These are phyloP conservation scores for Sanderia malayensis DNA, from an alignment of 30 jellyfish, hydroid and myxozoan genomes.

Conservation along the genomic window DNA sequence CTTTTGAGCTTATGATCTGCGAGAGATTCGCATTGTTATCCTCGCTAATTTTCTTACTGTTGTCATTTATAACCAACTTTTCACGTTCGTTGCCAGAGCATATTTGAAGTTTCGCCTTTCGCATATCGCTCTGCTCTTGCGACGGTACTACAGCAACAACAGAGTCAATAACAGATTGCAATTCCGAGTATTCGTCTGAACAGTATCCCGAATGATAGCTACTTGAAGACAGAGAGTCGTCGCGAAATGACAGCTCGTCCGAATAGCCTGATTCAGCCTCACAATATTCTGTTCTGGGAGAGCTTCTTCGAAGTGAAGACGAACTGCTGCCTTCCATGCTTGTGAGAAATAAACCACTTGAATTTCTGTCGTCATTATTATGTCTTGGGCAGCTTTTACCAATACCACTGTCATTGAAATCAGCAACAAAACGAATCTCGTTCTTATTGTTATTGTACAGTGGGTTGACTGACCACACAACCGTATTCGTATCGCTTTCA, in stretches of 20 bases:
- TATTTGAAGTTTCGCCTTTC: slow-evolving; percentile 4
- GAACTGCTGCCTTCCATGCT: too few species aligned
- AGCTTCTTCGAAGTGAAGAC: too few species aligned
- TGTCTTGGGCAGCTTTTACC: background rate
- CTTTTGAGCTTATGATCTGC: slow-evolving; percentile 69
- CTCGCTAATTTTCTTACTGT: too few species aligned
- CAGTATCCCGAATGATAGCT: slow-evolving; percentile 23
- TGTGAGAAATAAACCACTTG: too few species aligned
- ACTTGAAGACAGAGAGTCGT: slow-evolving; percentile 15
- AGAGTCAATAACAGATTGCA: background rate
- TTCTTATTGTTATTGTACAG: slow-evolving; percentile 18
- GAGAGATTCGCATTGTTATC: background rate
- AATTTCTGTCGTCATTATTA: too few species aligned
- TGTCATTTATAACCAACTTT: background rate
- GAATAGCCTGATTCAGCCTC: slow-evolving; percentile 75
- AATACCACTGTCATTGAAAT: background rate
- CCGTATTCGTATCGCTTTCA: too few species aligned
- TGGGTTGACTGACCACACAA: slow-evolving; percentile 48
- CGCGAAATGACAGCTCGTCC: slow-evolving; percentile 55
- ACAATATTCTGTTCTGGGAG: background rate
- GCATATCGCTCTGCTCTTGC: slow-evolving; percentile 35
- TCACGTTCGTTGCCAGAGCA: background rate
- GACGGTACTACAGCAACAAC: too few species aligned
- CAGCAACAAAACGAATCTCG: background rate
- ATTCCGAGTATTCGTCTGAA: background rate